Evolutionary conservation across 2,797 vertebrate species (phyloP).

Genomic region (Antennarius maculatus): DNA sequence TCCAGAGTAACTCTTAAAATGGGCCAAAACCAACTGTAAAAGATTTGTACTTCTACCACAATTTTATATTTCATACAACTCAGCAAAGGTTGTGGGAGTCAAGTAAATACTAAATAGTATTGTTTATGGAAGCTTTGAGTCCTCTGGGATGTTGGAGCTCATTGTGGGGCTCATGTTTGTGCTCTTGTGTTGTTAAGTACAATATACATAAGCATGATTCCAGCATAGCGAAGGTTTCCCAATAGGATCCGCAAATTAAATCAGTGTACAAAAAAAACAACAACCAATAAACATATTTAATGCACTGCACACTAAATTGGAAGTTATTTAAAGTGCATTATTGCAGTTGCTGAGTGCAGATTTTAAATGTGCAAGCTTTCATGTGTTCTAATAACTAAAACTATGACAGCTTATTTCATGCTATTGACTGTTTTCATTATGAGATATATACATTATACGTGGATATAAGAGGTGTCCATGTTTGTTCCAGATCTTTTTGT

Average conservation of each 20-base stretch:
- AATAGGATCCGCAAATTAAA: slow-evolving; percentile 17
- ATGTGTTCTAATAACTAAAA: neutral
- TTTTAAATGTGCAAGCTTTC: neutral
- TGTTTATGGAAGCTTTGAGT: slow-evolving; percentile 37
- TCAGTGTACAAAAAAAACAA: slow-evolving; percentile 19
- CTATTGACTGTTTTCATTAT: neutral
- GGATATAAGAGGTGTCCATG: neutral
- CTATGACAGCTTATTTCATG: neutral
- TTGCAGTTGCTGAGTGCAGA: slow-evolving; percentile 1
- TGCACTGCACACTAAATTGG: neutral
- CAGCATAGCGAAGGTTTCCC: slow-evolving; percentile 12
- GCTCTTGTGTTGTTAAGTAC: slow-evolving; percentile 30
- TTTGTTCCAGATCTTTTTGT: neutral
- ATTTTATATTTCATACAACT: slow-evolving; percentile 49
- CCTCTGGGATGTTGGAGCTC: slow-evolving; percentile 44
- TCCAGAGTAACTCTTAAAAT: slow-evolving; percentile 6
- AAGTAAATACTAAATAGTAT: slow-evolving; percentile 56
- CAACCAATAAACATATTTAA: slow-evolving; percentile 9
- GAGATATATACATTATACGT: neutral
- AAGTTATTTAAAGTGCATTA: slow-evolving; percentile 10
- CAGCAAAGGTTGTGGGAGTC: slow-evolving; percentile 36
- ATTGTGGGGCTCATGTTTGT: slow-evolving; percentile 42
- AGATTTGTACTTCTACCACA: slow-evolving; percentile 27
- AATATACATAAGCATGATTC: slow-evolving; percentile 22
- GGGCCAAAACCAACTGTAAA: slow-evolving; percentile 19